A percentile compares a stretch with the other conserved stretches of the same genome.
phyloP scores from a whole-genome alignment of 2,113 vertebrate species.

The Astur gentilis region DNA sequence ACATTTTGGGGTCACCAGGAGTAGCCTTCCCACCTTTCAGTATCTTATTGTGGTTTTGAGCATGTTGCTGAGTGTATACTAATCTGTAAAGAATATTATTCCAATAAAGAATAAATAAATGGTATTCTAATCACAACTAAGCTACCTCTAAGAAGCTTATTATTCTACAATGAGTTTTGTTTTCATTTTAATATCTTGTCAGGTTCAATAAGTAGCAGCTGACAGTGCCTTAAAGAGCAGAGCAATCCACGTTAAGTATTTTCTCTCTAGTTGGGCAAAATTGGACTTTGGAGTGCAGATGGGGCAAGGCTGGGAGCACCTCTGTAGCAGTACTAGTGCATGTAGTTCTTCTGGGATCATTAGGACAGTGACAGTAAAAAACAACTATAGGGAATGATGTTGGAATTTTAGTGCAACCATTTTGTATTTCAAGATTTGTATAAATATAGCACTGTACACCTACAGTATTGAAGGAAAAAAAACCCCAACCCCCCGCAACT shows the following conservation, averaged over 20 bases:
- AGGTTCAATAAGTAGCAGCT: not conserved
- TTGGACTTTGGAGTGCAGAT: not conserved
- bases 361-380: not conserved
- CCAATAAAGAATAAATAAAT: not conserved
- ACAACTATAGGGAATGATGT: not conserved
- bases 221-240: not conserved
- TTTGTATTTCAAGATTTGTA: not conserved
- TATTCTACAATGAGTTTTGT: not conserved
- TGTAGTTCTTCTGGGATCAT: fast-evolving
- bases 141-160: not conserved
- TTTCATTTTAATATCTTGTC: not conserved
- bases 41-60: not conserved
- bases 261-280: not conserved
- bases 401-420: not conserved
- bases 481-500: not conserved
- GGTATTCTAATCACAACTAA: not conserved
- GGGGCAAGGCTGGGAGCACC: not conserved
- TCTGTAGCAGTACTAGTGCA: too few relatives aligned
- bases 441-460: too few relatives aligned
- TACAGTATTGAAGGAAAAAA: not conserved
- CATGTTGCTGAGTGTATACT: not conserved
- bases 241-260: not conserved
- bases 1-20: not conserved
- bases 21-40: not conserved
- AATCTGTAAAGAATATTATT: not conserved